Conservation (phyloP, 2,888 invertebrate species). For the Plemyria rubiginata region DNA sequence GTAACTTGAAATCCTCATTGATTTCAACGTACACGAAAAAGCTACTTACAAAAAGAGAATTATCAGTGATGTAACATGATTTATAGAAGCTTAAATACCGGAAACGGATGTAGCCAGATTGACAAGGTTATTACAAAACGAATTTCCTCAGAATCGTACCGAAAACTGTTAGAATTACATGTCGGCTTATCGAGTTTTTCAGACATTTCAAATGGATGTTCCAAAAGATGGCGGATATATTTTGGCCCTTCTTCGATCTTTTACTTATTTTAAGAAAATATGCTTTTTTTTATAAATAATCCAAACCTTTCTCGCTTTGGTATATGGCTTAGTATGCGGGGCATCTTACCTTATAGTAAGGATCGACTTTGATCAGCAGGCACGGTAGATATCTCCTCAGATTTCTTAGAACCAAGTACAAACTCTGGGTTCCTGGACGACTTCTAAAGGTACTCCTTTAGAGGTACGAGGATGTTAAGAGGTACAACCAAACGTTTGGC, state of each 20-base stretch:
- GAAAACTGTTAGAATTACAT: background rate
- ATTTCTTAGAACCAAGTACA: too few species aligned
- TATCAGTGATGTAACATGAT: conserved; percentile 15
- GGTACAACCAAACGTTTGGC: too few species aligned
- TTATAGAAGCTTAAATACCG: conserved; percentile 18
- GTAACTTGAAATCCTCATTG: too few species aligned
- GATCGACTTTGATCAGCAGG: too few species aligned
- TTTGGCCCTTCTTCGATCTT: background rate
- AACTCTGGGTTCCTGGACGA: too few species aligned
- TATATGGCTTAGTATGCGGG: too few species aligned
- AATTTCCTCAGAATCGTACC: background rate
- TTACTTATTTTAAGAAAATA: background rate
- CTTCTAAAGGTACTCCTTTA: too few species aligned
- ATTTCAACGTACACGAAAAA: too few species aligned
- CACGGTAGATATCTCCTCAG: too few species aligned
- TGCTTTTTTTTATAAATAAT: background rate
- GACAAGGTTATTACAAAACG: conserved; percentile 11
- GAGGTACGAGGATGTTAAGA: too few species aligned
- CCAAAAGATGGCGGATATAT: background rate
- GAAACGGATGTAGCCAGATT: conserved; percentile 2
- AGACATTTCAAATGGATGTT: background rate
- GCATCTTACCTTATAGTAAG: too few species aligned
- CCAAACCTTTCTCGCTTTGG: too few species aligned
- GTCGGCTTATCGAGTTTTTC: background rate
- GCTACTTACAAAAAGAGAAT: background rate